A percentile compares a stretch with the other conserved stretches of the same genome.
Conservation (phyloP, 2,797 vertebrate genomes). For the Poeciliopsis turneri region DNA sequence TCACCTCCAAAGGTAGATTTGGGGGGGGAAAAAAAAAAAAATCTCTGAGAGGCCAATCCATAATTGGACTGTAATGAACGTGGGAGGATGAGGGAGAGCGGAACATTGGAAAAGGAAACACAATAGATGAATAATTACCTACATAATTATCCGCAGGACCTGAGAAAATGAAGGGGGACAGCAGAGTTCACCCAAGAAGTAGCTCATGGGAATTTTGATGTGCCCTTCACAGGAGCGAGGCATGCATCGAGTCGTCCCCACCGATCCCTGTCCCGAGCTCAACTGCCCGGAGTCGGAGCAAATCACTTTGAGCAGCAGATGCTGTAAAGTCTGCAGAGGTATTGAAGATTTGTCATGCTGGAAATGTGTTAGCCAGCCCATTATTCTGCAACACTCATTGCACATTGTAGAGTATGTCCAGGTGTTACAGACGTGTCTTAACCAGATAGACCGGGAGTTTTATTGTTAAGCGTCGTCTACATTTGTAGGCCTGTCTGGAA, state of each 20-base stretch:
- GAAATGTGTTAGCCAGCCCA: neutral
- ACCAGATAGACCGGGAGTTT: neutral
- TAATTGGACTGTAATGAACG: constrained; percentile 66
- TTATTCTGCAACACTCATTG: neutral
- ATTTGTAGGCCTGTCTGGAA: neutral
- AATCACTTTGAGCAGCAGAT: constrained; percentile 89
- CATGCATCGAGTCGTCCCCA: constrained; percentile 87
- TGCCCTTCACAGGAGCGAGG: constrained; percentile 83
- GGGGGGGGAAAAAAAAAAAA: neutral
- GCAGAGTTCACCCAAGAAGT: constrained; percentile 17
- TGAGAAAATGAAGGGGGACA: constrained; percentile 35
- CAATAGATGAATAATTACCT: constrained; percentile 65
- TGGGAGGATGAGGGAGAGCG: constrained; percentile 29
- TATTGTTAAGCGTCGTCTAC: neutral
- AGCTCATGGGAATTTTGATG: constrained; percentile 44
- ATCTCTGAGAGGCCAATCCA: constrained; percentile 47
- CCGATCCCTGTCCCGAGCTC: constrained; percentile 83
- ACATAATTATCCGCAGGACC: constrained; percentile 57
- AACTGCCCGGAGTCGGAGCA: constrained; percentile 90
- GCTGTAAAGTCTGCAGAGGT: constrained; percentile 98
- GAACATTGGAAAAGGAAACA: constrained; percentile 44
- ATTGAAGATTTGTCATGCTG: constrained; percentile 29
- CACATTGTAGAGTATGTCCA: neutral
- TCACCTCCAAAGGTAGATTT: constrained; percentile 16
- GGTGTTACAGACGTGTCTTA: neutral